A percentile compares a stretch with the other conserved stretches of the same genome.
phyloP scores from a whole-genome alignment of 2,888 invertebrate genomes.

The Philereme transversata region DNA sequence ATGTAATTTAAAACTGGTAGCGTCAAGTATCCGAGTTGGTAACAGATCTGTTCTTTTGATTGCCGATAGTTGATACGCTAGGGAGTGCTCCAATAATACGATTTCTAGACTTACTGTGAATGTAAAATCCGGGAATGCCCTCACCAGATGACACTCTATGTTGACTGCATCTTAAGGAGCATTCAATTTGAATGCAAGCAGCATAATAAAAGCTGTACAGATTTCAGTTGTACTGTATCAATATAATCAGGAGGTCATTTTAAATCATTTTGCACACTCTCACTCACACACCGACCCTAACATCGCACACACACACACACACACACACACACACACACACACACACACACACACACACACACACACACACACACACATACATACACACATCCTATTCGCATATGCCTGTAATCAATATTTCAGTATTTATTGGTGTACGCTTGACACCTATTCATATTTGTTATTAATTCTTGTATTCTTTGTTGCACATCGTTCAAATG shows the following conservation, averaged over 20 bases:
- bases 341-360: no score
- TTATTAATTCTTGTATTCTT: no score
- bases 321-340: no score
- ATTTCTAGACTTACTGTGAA: constrained; percentile 69
- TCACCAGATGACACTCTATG: constrained; percentile 68
- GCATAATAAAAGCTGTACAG: not conserved
- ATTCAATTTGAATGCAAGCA: constrained; percentile 9
- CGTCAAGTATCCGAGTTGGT: constrained; percentile 24
- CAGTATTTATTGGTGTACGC: no score
- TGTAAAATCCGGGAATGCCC: constrained; percentile 69
- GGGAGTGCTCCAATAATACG: constrained; percentile 68
- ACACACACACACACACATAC: no score
- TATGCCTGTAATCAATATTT: no score
- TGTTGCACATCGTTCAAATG: no score
- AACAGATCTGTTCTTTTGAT: constrained; percentile 48
- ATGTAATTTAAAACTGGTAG: constrained; percentile 26
- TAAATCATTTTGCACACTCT: no score
- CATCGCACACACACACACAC: no score
- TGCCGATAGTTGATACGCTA: constrained; percentile 45
- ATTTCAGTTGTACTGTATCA: not conserved
- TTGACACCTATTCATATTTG: no score
- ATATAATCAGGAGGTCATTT: not conserved
- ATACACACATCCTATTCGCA: no score
- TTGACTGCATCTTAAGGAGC: constrained; percentile 29
- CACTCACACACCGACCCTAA: no score